Conservation (phyloP, 2,888 invertebrate species). For the Noctua comes region DNA sequence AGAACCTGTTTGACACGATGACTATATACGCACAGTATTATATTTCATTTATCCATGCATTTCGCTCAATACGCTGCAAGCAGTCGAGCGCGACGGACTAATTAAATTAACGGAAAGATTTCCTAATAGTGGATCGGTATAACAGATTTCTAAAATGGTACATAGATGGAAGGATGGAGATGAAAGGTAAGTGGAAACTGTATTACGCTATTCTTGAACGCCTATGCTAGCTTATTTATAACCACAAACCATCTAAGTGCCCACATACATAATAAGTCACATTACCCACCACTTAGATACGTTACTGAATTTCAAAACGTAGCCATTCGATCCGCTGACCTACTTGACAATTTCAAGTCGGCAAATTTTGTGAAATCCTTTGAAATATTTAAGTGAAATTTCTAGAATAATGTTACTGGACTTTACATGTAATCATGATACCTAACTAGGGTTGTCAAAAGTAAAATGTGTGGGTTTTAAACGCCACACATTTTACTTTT, state of each 20-base stretch:
- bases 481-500: too few species aligned
- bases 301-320: conserved; percentile 1
- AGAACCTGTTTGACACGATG: too few species aligned
- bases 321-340: conserved; percentile 26
- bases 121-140: too few species aligned
- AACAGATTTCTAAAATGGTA: too few species aligned
- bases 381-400: conserved; percentile 57
- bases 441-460: conserved; percentile 34
- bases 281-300: background rate
- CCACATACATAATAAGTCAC: background rate
- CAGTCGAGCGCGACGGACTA: too few species aligned
- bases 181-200: too few species aligned
- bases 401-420: conserved; percentile 48
- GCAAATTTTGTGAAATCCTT: conserved; percentile 40
- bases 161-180: too few species aligned
- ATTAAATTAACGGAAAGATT: too few species aligned
- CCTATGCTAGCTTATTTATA: background rate
- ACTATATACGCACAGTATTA: too few species aligned
- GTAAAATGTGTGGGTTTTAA: background rate
- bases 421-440: conserved; percentile 56
- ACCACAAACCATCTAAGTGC: background rate
- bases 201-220: too few species aligned
- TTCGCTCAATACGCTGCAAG: too few species aligned
- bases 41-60: too few species aligned
- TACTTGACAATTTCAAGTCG: conserved; percentile 41